Base-by-base conservation (phyloP, 2,113 vertebrate species). In the Mormoops blainvillei region DNA sequence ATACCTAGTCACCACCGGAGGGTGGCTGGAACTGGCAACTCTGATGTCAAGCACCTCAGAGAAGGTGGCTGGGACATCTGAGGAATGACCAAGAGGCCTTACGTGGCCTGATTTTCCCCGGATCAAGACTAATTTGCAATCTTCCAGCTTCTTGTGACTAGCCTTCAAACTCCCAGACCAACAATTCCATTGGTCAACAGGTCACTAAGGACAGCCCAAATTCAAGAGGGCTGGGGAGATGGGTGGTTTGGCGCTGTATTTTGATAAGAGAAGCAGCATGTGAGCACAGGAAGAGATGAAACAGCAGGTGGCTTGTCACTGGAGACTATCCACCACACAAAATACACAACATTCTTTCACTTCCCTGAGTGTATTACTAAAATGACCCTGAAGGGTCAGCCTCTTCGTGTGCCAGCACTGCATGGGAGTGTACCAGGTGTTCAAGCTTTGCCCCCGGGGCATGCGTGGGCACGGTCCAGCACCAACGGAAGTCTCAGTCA, bases 401-500 rank as follows among this genome's bases (percentile, higher is more conserved):
- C 10, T 20, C 50, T 67, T 41, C 33, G 6, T 0, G 2, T 11
- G 12, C 36, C 50, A 77, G 36, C 38, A 43, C 26, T 38, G 0
- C 28, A 10, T 36, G 5, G 33, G 13, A 68, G 33, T n/a, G 45
- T 36, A 26, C 9, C 4, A 24, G 28, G 4, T 65, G 38, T 61
- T 50, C 7, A 50, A 38, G 74, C 11, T 38, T 50, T 73, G 76
- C 15, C 33, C 18, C 63, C 61, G 45, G 81, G 83, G 24, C 19
- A 7, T 0, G 11, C 5, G 0, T 2, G 24, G 45, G 36, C 36
- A 38, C 24, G 50, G 54, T 5, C 38, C 10, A 43, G 7, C 18
- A 3, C 26, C 36, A 54, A 16, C 13, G 6, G 24, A 68, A 36
- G 36, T 81, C n/a, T 54, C 31, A 20, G 8, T 38, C 63, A 26